Base-by-base conservation (phyloP, 2,888 invertebrate genomes). In the Epinotia brunnichana region DNA sequence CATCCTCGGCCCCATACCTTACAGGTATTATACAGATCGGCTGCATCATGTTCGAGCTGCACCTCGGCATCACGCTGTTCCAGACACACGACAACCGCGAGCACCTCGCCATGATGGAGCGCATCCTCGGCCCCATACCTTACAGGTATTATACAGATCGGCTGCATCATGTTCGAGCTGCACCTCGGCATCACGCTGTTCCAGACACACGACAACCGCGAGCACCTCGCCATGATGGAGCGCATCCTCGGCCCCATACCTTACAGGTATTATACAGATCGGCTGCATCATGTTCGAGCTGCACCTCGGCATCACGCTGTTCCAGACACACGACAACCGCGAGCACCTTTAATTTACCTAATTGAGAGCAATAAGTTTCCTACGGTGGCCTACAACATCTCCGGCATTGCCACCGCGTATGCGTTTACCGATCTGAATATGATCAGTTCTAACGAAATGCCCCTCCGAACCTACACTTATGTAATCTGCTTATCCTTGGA, bases 151-250 rank as follows among this genome's bases (percentile, higher is more conserved):
- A 10, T 11, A 11, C 29, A 11, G 66, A 97, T 99, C 86, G 99
- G 99, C 77, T 99, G 99, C 92, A 99, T 99, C 82, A 96, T 99
- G 91, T 99, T 99, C 93, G 99, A 99, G 94, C 94, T 99, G 83
- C 99, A 99, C 94, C 95, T 99, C 86, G 99, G 99, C 81, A 98
- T 98, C 86, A 99, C 99, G 75, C 95, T 99, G 80, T 99, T 99
- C 95, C 99, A 99, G 95, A 99, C 99, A 53, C 99, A 99, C 93
- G 99, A 99, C 94, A 99, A 99, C 94, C 96, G 98, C 79, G 99
- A 99, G 89, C 99, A 99, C 94, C 95, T 99, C 87, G 99, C 99
- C 79, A 99, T 99, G 99, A 99, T 99, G 99, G 99, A 99, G 92
- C 94, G 99, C 82, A 99, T 99, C 83, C 95, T 99, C 75, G 99